Evolutionary conservation across 2,113 vertebrate genomes (phyloP).

Genomic region (Pelecanoides urinatrix): DNA sequence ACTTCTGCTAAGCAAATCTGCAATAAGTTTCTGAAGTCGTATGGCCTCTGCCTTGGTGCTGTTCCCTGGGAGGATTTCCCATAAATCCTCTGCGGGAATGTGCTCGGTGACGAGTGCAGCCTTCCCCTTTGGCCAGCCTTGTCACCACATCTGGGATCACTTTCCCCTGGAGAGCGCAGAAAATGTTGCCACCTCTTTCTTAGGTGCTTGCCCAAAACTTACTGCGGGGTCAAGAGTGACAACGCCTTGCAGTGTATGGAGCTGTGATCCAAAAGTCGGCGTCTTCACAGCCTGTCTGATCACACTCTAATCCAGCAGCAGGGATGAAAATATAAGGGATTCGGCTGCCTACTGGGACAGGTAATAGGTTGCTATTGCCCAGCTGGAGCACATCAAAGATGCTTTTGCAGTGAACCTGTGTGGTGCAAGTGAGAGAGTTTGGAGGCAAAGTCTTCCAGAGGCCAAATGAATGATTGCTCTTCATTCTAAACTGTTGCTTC

Average conservation of each 20-base stretch:
- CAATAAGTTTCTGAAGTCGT: not conserved
- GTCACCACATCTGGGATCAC: not conserved
- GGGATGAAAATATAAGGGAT: not conserved
- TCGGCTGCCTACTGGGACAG: not conserved
- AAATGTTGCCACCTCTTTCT: not conserved
- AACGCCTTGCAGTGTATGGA: not conserved
- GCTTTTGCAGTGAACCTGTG: not conserved
- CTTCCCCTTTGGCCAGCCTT: not conserved
- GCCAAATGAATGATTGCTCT: not conserved
- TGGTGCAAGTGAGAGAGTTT: not conserved
- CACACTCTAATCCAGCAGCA: not conserved
- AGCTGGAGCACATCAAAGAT: not conserved
- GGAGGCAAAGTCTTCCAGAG: not conserved
- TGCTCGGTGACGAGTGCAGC: rapidly evolving
- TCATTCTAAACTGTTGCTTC: not conserved
- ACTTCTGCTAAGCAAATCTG: not conserved
- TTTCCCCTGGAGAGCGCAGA: not conserved
- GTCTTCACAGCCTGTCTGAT: not conserved
- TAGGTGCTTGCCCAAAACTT: not conserved
- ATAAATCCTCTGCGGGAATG: not conserved
- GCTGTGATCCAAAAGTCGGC: not conserved
- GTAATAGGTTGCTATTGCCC: not conserved
- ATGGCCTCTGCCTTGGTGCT: not conserved
- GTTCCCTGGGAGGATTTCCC: not conserved
- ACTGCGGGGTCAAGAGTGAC: not conserved